These are phyloP conservation scores for Selenia dentaria DNA, from an alignment of 2,888 invertebrate species.

Conservation along the genomic window DNA sequence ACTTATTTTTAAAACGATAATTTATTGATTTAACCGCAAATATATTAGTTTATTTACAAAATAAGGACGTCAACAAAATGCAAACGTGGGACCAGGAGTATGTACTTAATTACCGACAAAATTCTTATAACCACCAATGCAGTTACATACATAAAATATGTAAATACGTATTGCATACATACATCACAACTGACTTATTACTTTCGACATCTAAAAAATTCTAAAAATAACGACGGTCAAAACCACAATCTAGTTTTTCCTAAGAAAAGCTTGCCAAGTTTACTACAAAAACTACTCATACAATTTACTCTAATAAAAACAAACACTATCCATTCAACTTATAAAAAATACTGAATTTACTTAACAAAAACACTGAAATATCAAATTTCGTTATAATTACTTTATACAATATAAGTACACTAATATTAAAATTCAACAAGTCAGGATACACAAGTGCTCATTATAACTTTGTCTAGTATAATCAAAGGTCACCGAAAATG, in stretches of 20 bases:
- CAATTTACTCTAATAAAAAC: slow-evolving; percentile 65
- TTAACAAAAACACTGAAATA: slow-evolving; percentile 64
- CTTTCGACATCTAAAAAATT: slow-evolving; percentile 38
- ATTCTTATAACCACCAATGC: slow-evolving; percentile 5
- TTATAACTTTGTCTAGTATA: slow-evolving; percentile 63
- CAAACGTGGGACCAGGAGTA: slow-evolving; percentile 65
- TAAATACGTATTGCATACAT: slow-evolving; percentile 29
- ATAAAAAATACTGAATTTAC: slow-evolving; percentile 77
- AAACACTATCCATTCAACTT: slow-evolving; percentile 57
- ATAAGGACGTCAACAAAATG: slow-evolving; percentile 80
- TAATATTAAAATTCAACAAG: slow-evolving; percentile 50
- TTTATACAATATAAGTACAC: slow-evolving; percentile 75
- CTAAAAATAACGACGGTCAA: slow-evolving; percentile 34
- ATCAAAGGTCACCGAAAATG: slow-evolving; percentile 33
- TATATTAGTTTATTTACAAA: slow-evolving; percentile 82
- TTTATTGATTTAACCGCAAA: slow-evolving; percentile 82
- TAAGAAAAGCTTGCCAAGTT: slow-evolving; percentile 55
- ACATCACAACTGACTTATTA: slow-evolving; percentile 28
- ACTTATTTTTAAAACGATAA: slow-evolving; percentile 76
- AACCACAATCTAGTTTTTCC: slow-evolving; percentile 54
- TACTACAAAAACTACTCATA: slow-evolving; percentile 66
- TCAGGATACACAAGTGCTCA: slow-evolving; percentile 78
- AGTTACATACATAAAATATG: slow-evolving; percentile 1
- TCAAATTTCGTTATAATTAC: slow-evolving; percentile 67
- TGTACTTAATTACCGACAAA: slow-evolving; percentile 24